These are phyloP conservation scores for Rana temporaria DNA, from an alignment of 2,113 vertebrate species.

Conservation along the genomic window DNA sequence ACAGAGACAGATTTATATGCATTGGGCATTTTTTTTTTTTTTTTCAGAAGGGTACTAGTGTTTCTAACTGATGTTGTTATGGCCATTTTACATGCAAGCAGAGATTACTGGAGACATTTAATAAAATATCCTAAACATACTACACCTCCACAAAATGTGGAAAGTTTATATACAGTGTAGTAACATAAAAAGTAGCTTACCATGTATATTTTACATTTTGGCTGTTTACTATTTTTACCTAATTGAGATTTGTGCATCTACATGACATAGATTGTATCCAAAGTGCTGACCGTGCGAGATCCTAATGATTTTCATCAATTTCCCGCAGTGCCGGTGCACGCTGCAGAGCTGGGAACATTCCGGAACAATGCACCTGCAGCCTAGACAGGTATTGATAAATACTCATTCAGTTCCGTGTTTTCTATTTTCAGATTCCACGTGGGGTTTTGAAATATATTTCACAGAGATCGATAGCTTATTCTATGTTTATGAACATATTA, in stretches of 20 bases:
- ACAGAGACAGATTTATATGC: no score
- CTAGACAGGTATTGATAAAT: constrained; percentile 40
- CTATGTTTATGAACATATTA: not conserved
- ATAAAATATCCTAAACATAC: no score
- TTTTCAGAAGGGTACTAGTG: no score
- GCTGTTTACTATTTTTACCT: constrained; percentile 7
- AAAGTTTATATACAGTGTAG: no score
- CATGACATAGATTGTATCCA: not conserved
- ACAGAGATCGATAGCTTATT: constrained; percentile 49
- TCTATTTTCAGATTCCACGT: constrained; percentile 51
- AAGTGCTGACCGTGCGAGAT: constrained; percentile 48
- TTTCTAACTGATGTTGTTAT: no score
- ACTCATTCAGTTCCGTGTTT: constrained; percentile 26
- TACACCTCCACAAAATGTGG: not conserved
- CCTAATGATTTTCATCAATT: constrained; percentile 58
- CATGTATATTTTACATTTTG: not conserved
- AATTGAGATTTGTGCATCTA: constrained; percentile 40
- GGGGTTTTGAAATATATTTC: constrained; percentile 46
- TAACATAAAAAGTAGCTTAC: not conserved
- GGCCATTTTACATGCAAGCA: no score
- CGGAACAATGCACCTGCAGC: constrained; percentile 55
- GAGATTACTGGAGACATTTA: no score
- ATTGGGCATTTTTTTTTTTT: no score
- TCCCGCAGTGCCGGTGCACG: constrained; percentile 38
- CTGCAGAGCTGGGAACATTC: rapidly evolving